Percentiles rank a stretch among this genome's conserved stretches.
Conservation (phyloP, 2,888 invertebrate genomes). For the Hypena proboscidalis region DNA sequence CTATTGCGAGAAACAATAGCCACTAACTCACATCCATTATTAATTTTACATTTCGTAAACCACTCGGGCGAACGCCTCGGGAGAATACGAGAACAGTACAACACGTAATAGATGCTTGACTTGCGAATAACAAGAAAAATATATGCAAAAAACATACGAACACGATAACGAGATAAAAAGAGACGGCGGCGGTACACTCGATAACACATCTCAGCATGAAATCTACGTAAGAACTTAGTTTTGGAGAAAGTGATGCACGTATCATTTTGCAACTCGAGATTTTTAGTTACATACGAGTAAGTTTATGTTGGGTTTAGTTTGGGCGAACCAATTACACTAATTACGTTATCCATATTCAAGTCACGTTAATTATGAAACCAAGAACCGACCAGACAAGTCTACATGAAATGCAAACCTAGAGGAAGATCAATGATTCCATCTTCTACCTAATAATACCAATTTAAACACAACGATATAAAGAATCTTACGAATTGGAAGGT, state of each 20-base stretch:
- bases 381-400: too few species aligned
- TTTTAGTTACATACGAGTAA: constrained; percentile 15
- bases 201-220: constrained; percentile 48
- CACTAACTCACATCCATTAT: neutral
- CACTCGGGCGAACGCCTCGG: neutral
- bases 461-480: too few species aligned
- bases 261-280: constrained; percentile 39
- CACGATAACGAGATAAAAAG: constrained; percentile 48
- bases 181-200: constrained; percentile 36
- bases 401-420: too few species aligned
- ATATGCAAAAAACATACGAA: constrained; percentile 37
- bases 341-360: neutral
- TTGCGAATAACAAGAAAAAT: constrained; percentile 23
- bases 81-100: constrained; percentile 5
- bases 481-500: too few species aligned
- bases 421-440: too few species aligned
- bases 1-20: neutral
- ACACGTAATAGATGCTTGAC: constrained; percentile 19
- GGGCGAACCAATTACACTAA: constrained; percentile 1
- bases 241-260: constrained; percentile 50
- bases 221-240: constrained; percentile 48
- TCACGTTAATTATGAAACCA: neutral
- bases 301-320: constrained; percentile 12
- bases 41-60: neutral
- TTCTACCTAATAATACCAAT: too few species aligned